Percentiles rank a stretch among this genome's conserved stretches.
These are phyloP conservation scores for Kryptopterus vitreolus DNA, from an alignment of 2,797 vertebrate genomes.

Conservation along the genomic window DNA sequence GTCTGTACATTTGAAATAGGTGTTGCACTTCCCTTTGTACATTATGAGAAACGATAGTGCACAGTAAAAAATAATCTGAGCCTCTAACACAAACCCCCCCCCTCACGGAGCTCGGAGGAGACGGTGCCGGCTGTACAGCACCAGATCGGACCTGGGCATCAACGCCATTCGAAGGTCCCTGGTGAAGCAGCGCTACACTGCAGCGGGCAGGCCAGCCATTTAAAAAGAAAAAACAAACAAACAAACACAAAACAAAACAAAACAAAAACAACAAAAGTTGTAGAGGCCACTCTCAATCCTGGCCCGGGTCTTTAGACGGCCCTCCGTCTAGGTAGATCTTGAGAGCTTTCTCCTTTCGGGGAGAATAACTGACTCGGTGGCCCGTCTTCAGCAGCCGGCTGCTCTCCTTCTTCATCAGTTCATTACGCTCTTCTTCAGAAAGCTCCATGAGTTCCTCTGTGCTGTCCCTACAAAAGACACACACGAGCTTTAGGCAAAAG, in stretches of 20 bases:
- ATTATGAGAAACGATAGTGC: conserved; percentile 97
- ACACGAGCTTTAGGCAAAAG: background rate
- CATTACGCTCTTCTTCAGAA: conserved; percentile 93
- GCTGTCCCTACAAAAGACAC: conserved; percentile 80
- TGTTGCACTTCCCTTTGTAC: conserved; percentile 94
- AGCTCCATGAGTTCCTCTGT: conserved; percentile 91
- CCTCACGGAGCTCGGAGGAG: conserved; percentile 76
- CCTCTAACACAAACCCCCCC: conserved; percentile 66
- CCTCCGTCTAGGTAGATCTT: conserved; percentile 99
- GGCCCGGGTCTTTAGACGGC: conserved; percentile 89
- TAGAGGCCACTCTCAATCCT: conserved; percentile 81
- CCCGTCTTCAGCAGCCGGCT: conserved; percentile 98
- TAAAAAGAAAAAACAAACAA: too few relatives aligned
- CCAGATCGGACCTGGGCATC: conserved; percentile 71
- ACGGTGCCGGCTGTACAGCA: conserved; percentile 74
- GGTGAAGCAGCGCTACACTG: conserved; percentile 77
- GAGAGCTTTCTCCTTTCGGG: conserved; percentile 98
- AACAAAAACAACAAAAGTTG: conserved; percentile 64
- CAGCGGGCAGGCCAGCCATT: conserved; percentile 68
- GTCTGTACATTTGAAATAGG: conserved; percentile 72
- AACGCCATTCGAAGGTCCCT: conserved; percentile 71
- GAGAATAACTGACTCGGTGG: conserved; percentile 96
- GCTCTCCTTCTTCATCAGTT: conserved; percentile 98
- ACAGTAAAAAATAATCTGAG: conserved; percentile 87
- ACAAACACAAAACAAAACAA: too few relatives aligned